phyloP scores from a whole-genome alignment of 2,888 invertebrate species.

The Dasysyrphus albostriatus region DNA sequence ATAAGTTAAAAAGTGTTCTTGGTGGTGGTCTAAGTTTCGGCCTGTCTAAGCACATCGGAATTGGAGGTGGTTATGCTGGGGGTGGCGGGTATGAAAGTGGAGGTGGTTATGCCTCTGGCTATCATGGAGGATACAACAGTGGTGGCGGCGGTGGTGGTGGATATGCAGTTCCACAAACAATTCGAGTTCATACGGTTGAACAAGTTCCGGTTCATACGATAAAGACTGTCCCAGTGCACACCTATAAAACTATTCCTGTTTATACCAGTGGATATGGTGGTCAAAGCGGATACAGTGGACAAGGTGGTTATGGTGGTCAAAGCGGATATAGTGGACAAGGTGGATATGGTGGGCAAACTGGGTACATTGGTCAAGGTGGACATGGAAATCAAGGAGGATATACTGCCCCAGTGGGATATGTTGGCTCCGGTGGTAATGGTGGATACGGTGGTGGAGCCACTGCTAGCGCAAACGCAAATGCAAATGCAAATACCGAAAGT shows the following conservation, averaged over 20 bases:
- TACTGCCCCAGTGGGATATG: too few relatives aligned
- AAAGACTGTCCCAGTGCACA: constrained; percentile 65
- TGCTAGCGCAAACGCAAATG: constrained; percentile 29
- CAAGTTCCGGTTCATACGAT: constrained; percentile 68
- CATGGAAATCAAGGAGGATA: too few relatives aligned
- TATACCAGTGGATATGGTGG: constrained; percentile 35
- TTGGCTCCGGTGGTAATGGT: constrained; percentile 5
- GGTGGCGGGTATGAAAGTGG: constrained; percentile 38
- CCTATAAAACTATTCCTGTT: constrained; percentile 50
- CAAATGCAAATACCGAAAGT: constrained; percentile 47
- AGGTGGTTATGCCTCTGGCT: constrained; percentile 12
- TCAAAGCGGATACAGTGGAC: neutral
- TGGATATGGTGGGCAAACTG: neutral
- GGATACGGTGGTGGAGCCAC: constrained; percentile 6
- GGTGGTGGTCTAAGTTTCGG: constrained; percentile 59
- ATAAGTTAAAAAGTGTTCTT: constrained; percentile 52
- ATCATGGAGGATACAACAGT: constrained; percentile 47
- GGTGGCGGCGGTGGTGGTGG: constrained; percentile 28
- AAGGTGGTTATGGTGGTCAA: constrained; percentile 7
- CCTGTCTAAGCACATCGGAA: constrained; percentile 45
- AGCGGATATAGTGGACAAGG: constrained; percentile 19
- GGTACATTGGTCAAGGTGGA: neutral
- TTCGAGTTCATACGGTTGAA: constrained; percentile 58
- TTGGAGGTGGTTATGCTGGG: constrained; percentile 45
- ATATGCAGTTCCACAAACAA: constrained; percentile 57